Evolutionary conservation across 2,888 invertebrate genomes (phyloP), one percentile per base, ranked within the genome.

Genomic region (Leptopilina syphax): DNA sequence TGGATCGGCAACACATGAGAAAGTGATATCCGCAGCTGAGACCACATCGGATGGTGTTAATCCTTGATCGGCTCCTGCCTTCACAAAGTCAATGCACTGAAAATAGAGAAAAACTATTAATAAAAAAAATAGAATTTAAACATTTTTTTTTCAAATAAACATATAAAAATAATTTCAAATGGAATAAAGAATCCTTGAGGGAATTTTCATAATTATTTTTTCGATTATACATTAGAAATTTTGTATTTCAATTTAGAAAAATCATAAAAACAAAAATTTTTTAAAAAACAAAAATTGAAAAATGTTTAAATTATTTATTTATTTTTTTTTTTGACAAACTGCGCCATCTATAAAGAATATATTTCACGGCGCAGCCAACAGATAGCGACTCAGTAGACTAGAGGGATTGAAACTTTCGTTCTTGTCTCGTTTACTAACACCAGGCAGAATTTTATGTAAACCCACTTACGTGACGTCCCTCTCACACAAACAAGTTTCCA

Each of bases 1-100:
- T 3, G 98, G 97, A 93, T 98, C 98, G 0, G 98, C 96, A 13
- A 99, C 97, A 91, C 98, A 99, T 10, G 97, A 97, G 92, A 99
- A 98, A 77, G 98, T 98, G 86, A 99, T 97, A 91, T 99, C 98
- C 0, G 98, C 97, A 78, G 95, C 95, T 86, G 95, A 95, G 24
- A 98, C 96, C 10, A 99, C 98, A 89, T 99, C 98, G 87, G 97
- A 96, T 1, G 98, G 98, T 4, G 98, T 98, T 88, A 96, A 95
- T 78, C 96, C 97, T 82, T 96, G 95, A 82, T 96, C 94, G 2
- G 98, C 98, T 27, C 98, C 98, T 1, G 96, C 96, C 87, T 96
- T 96, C 86, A 95, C 95, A 92, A 98, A 97, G 89, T 96, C 96
- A 90, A 95, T 94, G 90, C 97, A 97, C 96, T 96, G 94, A 92